Evolutionary conservation across 1,140 invertebrate species (phyloP).

Genomic region (Hydropsyche tenuis): DNA sequence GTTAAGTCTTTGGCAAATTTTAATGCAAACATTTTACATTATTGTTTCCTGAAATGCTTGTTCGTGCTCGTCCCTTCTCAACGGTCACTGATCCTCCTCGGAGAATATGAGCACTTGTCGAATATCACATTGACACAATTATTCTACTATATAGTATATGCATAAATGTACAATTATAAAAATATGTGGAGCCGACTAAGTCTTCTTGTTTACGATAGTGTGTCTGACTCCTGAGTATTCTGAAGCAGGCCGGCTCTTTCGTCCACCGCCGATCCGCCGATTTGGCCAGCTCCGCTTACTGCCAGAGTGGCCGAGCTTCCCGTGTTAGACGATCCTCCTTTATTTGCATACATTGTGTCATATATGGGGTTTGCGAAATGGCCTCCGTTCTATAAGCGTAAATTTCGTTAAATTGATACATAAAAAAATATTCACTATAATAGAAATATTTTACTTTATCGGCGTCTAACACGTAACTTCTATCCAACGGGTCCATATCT

Average conservation of each 20-base stretch:
- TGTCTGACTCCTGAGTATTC: constrained; percentile 43
- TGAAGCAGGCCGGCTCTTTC: constrained; percentile 46
- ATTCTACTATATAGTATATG: constrained; percentile 10
- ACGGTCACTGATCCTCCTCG: too few relatives aligned
- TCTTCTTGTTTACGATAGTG: constrained; percentile 37
- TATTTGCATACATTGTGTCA: constrained; percentile 77
- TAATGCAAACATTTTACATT: not conserved
- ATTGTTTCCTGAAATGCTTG: too few relatives aligned
- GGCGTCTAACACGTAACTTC: constrained; percentile 63
- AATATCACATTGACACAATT: constrained; percentile 22
- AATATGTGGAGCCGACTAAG: not conserved
- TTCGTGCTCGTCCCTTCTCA: too few relatives aligned
- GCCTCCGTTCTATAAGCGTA: constrained; percentile 61
- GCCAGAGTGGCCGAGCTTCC: not conserved
- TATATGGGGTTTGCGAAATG: constrained; percentile 88
- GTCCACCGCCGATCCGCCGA: constrained; percentile 25
- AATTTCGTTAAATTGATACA: not conserved
- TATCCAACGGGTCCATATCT: constrained; percentile 63
- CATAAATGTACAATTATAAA: constrained; percentile 9
- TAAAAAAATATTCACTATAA: constrained; percentile 22
- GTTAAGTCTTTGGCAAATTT: constrained; percentile 23
- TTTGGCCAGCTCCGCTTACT: not conserved
- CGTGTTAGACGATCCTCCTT: constrained; percentile 42
- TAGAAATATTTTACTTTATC: constrained; percentile 62
- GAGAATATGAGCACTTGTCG: not conserved